phyloP scores from a whole-genome alignment of 2,888 invertebrate genomes.

The Sphinx pinastri region DNA sequence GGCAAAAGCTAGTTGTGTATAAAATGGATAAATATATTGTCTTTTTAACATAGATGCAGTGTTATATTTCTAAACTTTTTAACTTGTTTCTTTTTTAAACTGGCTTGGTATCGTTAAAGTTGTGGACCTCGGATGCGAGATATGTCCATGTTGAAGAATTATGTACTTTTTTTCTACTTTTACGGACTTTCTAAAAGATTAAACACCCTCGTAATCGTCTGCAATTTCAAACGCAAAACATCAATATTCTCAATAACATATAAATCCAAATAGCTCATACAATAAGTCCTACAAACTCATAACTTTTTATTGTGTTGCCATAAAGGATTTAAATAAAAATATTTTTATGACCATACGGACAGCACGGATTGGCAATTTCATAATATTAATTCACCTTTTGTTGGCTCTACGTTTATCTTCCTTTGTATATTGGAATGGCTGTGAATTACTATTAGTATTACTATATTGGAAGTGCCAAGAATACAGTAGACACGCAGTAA shows the following conservation, averaged over 20 bases:
- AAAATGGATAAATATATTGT: too few species aligned
- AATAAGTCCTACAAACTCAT: constrained; percentile 5
- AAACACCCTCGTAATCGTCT: not conserved
- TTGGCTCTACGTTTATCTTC: not conserved
- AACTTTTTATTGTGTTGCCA: constrained; percentile 14
- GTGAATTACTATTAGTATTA: not conserved
- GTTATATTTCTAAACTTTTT: too few species aligned
- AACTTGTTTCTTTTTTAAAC: too few species aligned
- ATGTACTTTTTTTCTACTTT: not conserved
- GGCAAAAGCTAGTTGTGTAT: too few species aligned
- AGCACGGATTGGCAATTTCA: not conserved
- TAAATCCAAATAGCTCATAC: not conserved
- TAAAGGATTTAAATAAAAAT: not conserved
- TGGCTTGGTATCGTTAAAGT: too few species aligned
- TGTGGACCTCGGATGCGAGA: too few species aligned
- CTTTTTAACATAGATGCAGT: too few species aligned
- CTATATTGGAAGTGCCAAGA: not conserved
- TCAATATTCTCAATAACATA: constrained; percentile 13
- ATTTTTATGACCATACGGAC: not conserved
- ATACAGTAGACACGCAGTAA: too few species aligned
- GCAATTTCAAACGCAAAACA: not conserved
- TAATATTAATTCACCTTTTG: not conserved
- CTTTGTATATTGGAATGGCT: not conserved
- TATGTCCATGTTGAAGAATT: too few species aligned
- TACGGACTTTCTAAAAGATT: constrained; percentile 5